Base-by-base conservation (phyloP, 2,888 invertebrate genomes). In the Plagiodera versicolora region DNA sequence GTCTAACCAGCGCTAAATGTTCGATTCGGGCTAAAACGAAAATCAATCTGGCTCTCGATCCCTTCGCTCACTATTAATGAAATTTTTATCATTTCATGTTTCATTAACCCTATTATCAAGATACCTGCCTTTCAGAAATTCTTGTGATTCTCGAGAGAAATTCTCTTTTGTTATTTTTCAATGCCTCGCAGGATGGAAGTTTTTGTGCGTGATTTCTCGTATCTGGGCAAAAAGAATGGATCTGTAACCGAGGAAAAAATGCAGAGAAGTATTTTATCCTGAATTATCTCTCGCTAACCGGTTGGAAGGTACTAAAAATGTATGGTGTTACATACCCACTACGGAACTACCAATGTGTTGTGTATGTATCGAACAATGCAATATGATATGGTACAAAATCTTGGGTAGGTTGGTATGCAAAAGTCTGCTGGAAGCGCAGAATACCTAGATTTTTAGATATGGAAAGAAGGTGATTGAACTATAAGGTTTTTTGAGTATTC, bases 81-180 rank as follows among this genome's bases (percentile, higher is more conserved):
- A 66, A 65, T 66, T 69, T 70, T 69, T 69, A 66, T 66, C 63
- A 64, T 63, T 65, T 67, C 60, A 67, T 63, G 67, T 65, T 67
- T 67, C 64, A 64, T 67, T 67, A 67, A 65, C 65, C 65, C 65
- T 56, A 63, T 63, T 64, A 67, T 61, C 54, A 56, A 51, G 53
- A 59, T 61, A 60, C 63, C 60, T 60, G 57, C 49, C 56, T 56
- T 58, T 63, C 57, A 47, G 49, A 65, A 55, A 56, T 59, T 63
- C 52, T 46, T 62, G 55, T 65, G 63, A 65, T 67, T 67, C 53
- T 52, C 58, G 53, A 59, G 55, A 56, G 54, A 56, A 56, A 63
- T 56, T 63, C 48, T 18, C 55, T 59, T 62, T 60, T 53, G 53
- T 67, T 61, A 19, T 57, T 56, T 59, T 35, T 24, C 55, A 45